A percentile compares a stretch with the other conserved stretches of the same genome.
phyloP scores from a whole-genome alignment of 2,888 invertebrate species.

The Strigamia maritima region DNA sequence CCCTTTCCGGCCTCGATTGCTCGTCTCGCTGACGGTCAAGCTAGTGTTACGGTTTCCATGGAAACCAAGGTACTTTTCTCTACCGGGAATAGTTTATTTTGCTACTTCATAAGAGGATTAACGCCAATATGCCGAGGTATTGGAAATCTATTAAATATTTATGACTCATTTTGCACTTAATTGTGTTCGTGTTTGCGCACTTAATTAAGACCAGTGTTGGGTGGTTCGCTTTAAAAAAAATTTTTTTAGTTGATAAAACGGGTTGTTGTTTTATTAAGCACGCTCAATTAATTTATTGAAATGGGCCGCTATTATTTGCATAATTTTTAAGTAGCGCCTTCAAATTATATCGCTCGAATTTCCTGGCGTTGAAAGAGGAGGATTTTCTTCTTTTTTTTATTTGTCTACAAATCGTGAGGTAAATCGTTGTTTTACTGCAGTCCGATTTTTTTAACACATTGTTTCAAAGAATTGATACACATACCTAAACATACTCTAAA shows the following conservation, averaged over 20 bases:
- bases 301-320: slow-evolving; percentile 4
- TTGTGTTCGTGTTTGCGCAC: background rate
- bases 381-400: background rate
- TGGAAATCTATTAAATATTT: background rate
- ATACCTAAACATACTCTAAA: background rate
- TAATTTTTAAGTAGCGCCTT: slow-evolving; percentile 22
- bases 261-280: background rate
- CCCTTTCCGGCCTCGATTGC: background rate
- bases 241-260: background rate
- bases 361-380: background rate
- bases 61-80: background rate
- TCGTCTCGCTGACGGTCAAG: background rate
- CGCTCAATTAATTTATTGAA: slow-evolving; percentile 28
- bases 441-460: background rate
- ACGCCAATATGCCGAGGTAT: background rate
- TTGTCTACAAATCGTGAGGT: too few species aligned
- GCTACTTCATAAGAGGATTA: background rate
- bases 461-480: background rate
- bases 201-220: background rate
- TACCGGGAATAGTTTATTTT: too few species aligned
- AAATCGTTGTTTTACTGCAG: background rate
- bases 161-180: background rate
- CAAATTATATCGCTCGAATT: slow-evolving; percentile 8
- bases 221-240: background rate
- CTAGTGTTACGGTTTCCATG: background rate